Evolutionary conservation across 2,888 invertebrate genomes (phyloP).

Genomic region (Hesperia comma): DNA sequence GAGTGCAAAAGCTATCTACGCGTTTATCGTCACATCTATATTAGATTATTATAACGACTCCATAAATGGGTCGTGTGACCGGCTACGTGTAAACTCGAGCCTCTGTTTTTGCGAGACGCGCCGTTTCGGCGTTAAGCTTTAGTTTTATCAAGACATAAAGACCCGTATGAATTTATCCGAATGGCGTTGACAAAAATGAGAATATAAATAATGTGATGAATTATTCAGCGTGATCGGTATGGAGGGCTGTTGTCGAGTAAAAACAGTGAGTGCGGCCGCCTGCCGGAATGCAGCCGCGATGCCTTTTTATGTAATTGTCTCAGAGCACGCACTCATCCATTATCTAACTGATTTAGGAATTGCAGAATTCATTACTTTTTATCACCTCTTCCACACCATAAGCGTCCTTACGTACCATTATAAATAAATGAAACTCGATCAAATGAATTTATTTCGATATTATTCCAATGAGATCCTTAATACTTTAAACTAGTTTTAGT

Average conservation of each 20-base stretch:
- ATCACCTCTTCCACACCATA: conserved; percentile 40
- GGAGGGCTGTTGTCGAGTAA: conserved; percentile 67
- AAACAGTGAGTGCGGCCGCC: conserved; percentile 65
- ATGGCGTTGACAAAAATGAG: conserved; percentile 83
- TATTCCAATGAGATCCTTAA: conserved; percentile 31
- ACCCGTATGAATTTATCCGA: conserved; percentile 80
- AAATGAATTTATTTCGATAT: conserved; percentile 35
- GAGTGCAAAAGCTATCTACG: conserved; percentile 9
- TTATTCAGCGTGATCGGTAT: conserved; percentile 84
- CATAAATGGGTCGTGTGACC: conserved; percentile 58
- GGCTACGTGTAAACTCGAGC: conserved; percentile 59
- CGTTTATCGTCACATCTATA: conserved; percentile 45
- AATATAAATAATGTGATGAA: conserved; percentile 82
- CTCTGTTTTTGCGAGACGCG: conserved; percentile 61
- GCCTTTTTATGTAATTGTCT: conserved; percentile 82
- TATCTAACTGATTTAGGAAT: conserved; percentile 77
- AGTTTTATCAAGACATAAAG: conserved; percentile 83
- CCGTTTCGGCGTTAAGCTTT: conserved; percentile 78
- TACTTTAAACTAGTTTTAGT: conserved; percentile 1
- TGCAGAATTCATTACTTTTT: conserved; percentile 60
- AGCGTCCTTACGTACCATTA: conserved; percentile 29
- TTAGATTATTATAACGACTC: conserved; percentile 49
- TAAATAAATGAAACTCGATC: conserved; percentile 32
- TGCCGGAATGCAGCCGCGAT: conserved; percentile 72
- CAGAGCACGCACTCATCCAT: conserved; percentile 80